Evolutionary conservation across 2,797 vertebrate genomes (phyloP), one percentile per base, ranked within the genome.

Genomic region (Xiphorhynchus erythropygius): DNA sequence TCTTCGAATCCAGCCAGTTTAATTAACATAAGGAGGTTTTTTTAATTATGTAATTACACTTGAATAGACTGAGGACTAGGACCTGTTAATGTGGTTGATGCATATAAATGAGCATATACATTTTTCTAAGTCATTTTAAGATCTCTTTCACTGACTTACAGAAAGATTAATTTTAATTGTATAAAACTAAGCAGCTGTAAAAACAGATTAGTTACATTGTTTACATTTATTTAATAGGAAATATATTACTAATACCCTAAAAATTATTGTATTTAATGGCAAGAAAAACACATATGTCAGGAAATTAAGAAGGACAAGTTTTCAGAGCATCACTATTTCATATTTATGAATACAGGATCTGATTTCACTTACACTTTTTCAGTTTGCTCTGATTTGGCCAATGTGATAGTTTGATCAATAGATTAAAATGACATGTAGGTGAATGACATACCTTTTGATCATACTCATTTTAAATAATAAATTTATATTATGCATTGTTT

Each of bases 1-100:
- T 85, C 41, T 74, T 92, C 67, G 87, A 93, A 94, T 91, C 75
- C 77, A 96, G 28, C 14, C 74, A 50, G 59, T 86, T 76, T 94
- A 67, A 76, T 67, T 90, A 87, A 82, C 65, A 47, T 86, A 22
- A 83, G 74, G 27, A 82, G 32, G 6, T 32, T 73, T 92, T 94
- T 93, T 86, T 84, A 59, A 82, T 93, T 28, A 76, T 81, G 74
- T 71, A 71, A 89, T n/a, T 94, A 12, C 71, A n/a, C 22, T 41
- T 35, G 37, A 94, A 60, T 30, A 84, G 44, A 57, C 52, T 68
- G 47, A 82, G 67, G 33, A 77, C 23, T 27, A 75, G 67, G 67
- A 70, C 44, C 28, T 87, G 21, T 50, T 87, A 44, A 65, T 76
- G n/a, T 79, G 22, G 28, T 80, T 67, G 32, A 63, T 68, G 22